Base-by-base conservation (phyloP, 2,113 vertebrate species). In the Tinamus guttatus region DNA sequence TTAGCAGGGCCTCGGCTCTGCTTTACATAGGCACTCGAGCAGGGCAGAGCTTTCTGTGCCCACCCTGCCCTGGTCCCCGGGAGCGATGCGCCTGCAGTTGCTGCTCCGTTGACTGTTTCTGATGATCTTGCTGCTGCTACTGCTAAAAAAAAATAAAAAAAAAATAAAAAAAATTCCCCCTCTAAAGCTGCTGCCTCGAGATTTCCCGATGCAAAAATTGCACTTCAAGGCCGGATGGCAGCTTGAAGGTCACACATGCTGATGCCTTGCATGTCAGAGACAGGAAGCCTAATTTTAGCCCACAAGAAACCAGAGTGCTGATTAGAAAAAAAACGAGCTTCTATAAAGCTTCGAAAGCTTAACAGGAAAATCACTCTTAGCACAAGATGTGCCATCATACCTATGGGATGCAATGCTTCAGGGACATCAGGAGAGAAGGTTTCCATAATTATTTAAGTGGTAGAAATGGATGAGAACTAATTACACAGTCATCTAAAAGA, bases 241-340 rank as follows among this genome's bases (percentile, higher is more conserved):
- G 93, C 93, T 95, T 97, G 95, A 97, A 96, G 96, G 96, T 97
- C 94, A 96, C 92, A 94, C 94, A 85, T 51, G 3, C 91, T 96
- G 93, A 96, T 64, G 91, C 76, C 80, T 96, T 54, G 8, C 74
- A 93, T 95, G 93, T 87, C 92, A 96, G 88, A 93, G 90, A 94
- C 87, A 96, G 93, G 93, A 97, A 95, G 95, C 94, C 94, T 95
- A 95, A 96, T 97, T 96, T 97, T 95, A 96, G 95, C 87, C 90
- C 85, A 77, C 79, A 79, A 94, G 82, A 95, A 94, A 85, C 83
- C 74, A 82, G 83, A 94, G 86, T 83, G 92, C 92, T 97, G 95
- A 97, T 97, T 97, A 95, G 90, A 93, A 96, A 96, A 96, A 96
- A 95, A 96, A 96, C 86, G 86, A 93, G 90, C 90, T 89, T 92